phyloP scores from a whole-genome alignment of 1,140 invertebrate species.

The Conopomorpha cramerella region DNA sequence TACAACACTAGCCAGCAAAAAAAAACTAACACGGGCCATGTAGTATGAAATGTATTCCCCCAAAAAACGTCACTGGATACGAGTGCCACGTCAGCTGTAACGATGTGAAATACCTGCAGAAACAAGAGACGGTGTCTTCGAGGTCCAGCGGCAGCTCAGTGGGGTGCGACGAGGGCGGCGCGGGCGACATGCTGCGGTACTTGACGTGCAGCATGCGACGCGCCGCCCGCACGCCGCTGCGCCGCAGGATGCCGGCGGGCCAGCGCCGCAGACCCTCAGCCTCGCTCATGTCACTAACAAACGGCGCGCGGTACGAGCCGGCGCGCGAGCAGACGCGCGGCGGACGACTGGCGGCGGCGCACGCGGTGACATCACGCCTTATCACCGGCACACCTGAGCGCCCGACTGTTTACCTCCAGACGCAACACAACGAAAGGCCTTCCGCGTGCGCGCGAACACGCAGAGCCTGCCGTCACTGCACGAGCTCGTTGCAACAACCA shows the following conservation, averaged over 20 bases:
- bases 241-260: slow-evolving; percentile 41
- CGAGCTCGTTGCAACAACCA: no score
- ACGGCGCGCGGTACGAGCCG: slow-evolving; percentile 4
- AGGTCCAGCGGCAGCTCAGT: slow-evolving; percentile 64
- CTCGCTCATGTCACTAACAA: slow-evolving; percentile 19
- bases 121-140: slow-evolving; percentile 75
- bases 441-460: no score
- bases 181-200: slow-evolving; percentile 38
- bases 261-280: slow-evolving; percentile 18
- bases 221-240: slow-evolving; percentile 33
- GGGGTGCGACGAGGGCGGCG: slow-evolving; percentile 20
- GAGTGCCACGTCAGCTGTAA: background rate
- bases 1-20: background rate
- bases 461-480: no score
- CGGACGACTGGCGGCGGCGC: slow-evolving; percentile 19
- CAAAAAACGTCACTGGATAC: background rate
- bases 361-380: slow-evolving; percentile 19
- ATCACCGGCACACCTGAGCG: slow-evolving; percentile 17
- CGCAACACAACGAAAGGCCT: no score
- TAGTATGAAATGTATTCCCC: background rate
- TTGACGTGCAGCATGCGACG: slow-evolving; percentile 50
- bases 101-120: slow-evolving; percentile 65
- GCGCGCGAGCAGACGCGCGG: slow-evolving; percentile 13
- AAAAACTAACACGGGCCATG: background rate
- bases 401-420: slow-evolving; percentile 5